Evolutionary conservation across 2,797 vertebrate species (phyloP), one percentile per base, ranked within the genome.

Genomic region (Sylvia borin): DNA sequence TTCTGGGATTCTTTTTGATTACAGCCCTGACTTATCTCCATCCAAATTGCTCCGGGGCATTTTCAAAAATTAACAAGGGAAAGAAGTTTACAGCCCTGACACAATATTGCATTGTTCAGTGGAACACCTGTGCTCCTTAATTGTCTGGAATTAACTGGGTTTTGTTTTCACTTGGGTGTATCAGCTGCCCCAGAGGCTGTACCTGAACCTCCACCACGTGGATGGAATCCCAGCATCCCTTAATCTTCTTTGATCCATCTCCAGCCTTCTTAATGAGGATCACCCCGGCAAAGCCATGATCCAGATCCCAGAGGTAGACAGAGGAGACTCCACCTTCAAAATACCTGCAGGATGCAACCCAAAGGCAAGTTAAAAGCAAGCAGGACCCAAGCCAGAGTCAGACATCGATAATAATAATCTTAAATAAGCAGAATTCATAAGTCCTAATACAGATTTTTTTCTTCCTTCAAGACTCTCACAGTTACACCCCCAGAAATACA

Each of bases 131-230:
- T 88, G 74, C 91, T 72, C 77, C n/a, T 68, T 88, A 91, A 79
- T 86, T 32, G 85, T 29, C 71, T 38, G 93, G 90, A 96, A 95
- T 95, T 95, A 82, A 90, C n/a, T 51, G 68, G 67, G 67, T 43
- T 64, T 95, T 88, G 80, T 92, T 54, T 76, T 66, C 60, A 24
- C 50, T 67, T 31, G 22, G 36, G 40, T 79, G 48, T 47, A 17
- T 77, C 62, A n/a, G 88, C 78, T 64, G 88, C 88, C 77, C 70
- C 84, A 73, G 81, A 47, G 77, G 90, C 75, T 27, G 70, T 98
- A 99, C 99, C 99, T 99, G 99, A 97, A 99, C 99, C 97, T 99
- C 99, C 97, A 99, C 99, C 98, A 99, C 99, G n/a, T 99, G 99
- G 98, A 99, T 99, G 94, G 99, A 99, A 98, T 99, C 99, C 99